Evolutionary conservation across 1,140 invertebrate species (phyloP).

Genomic region (Pectinophora gossypiella): DNA sequence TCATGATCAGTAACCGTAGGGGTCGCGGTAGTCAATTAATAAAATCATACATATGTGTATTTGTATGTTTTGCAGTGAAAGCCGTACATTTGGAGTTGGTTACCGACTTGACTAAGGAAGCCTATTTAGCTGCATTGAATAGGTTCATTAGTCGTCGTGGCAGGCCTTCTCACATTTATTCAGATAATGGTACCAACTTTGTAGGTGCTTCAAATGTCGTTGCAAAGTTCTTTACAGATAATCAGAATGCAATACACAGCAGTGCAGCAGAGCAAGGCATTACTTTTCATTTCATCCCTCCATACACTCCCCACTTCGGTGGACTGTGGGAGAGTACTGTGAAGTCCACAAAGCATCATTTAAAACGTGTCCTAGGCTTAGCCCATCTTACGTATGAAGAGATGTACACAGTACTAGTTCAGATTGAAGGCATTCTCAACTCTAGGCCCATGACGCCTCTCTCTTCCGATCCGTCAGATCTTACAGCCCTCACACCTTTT

Average conservation of each 20-base stretch:
- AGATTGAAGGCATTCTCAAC: slow-evolving; percentile 4
- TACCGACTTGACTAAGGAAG: slow-evolving; percentile 16
- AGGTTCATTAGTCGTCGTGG: slow-evolving; percentile 20
- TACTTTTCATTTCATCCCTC: not conserved
- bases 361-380: not conserved
- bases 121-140: slow-evolving; percentile 7
- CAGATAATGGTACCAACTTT: slow-evolving; percentile 16
- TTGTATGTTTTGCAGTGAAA: slow-evolving; percentile 21
- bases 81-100: slow-evolving; percentile 22
- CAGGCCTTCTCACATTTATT: slow-evolving; percentile 13
- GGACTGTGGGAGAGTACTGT: not conserved
- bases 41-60: slow-evolving; percentile 36
- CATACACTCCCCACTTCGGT: not conserved
- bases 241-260: not conserved
- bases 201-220: not conserved
- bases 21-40: slow-evolving; percentile 23
- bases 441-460: not conserved
- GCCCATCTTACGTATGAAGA: not conserved
- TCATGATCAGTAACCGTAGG: slow-evolving; percentile 27
- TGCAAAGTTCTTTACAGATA: not conserved
- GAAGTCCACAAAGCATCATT: slow-evolving; percentile 3
- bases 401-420: not conserved
- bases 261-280: not conserved
- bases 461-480: not conserved
- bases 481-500: not conserved